phyloP scores from a whole-genome alignment of 2,113 vertebrate species.

The Syngnathoides biaculeatus region DNA sequence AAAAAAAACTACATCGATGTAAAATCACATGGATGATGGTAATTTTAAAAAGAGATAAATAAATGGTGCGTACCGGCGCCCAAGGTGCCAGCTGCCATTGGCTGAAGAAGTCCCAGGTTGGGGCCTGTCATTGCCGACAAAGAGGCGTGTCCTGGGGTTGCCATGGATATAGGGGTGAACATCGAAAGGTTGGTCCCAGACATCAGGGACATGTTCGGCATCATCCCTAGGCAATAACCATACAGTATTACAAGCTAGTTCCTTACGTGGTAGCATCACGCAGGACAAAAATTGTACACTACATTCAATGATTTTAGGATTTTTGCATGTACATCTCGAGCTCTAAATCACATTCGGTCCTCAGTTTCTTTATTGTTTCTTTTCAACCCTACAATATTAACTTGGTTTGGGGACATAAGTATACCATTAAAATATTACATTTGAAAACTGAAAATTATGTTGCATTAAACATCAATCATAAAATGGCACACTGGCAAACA shows the following conservation, averaged over 20 bases:
- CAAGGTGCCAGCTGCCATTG: slow-evolving; percentile 69
- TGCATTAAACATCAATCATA: no score
- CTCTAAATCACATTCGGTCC: neutral
- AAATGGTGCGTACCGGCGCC: slow-evolving; percentile 29
- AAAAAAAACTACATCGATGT: neutral
- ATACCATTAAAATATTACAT: no score
- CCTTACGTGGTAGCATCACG: neutral
- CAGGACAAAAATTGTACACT: neutral
- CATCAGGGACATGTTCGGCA: slow-evolving; percentile 85
- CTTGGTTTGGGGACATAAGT: no score
- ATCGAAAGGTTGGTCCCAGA: slow-evolving; percentile 71
- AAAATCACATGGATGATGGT: neutral
- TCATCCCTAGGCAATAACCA: slow-evolving; percentile 76
- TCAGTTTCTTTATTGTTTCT: neutral
- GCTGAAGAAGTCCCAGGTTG: slow-evolving; percentile 76
- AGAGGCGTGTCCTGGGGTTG: slow-evolving; percentile 68
- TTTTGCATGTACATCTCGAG: neutral
- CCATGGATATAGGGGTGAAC: slow-evolving; percentile 68
- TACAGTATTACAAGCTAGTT: neutral
- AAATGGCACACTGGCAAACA: no score
- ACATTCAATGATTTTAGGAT: neutral
- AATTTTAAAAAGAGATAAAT: neutral
- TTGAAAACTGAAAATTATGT: no score
- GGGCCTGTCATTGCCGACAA: slow-evolving; percentile 55
- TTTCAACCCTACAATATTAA: no score